Evolutionary conservation across 1,140 invertebrate species (phyloP), one percentile per base, ranked within the genome.

Genomic region (Calliphora vicina): DNA sequence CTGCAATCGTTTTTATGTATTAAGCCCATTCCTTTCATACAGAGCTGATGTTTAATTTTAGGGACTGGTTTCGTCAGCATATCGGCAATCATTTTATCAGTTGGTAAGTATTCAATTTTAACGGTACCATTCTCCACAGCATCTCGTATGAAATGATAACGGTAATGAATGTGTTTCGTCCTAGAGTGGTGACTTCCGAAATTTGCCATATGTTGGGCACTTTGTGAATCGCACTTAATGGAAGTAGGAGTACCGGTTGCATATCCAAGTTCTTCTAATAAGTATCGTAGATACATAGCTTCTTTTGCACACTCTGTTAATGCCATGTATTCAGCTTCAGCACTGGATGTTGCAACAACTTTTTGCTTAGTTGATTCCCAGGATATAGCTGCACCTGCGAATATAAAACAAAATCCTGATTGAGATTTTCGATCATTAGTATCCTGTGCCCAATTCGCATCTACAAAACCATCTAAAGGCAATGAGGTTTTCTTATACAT

Each of bases 251-350:
- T 57, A 17, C 8, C 2, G 8, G 80, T 6, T 42, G 15, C 15
- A 20, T 50, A 43, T 27, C 15, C 35, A 81, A 81, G 29, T 29
- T 29, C 29, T 29, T 29, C 29, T 29, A 29, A 8, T 29, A 29
- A 8, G 29, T 29, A 29, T 3, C 29, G 29, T 29, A 29, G 29
- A 8, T 29, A 29, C 29, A 29, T 29, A 29, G 29, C 29, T 8
- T 29, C 29, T 29, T 29, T 29, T 29, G 29, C 29, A 29, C 29
- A 29, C 8, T 29, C 29, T 29, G 29, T 29, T 29, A 29, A 27
- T 13, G 80, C 80, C 23, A 81, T 50, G 42, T 45, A 81, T 81
- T 81, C 80, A 26, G 80, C 35, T 81, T 81, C 80, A 17, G 80
- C 45, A 26, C 80, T 81, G 13, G 76, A 80, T 27, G 35, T 29